Percentiles rank a stretch among this genome's conserved stretches.
Conservation (phyloP, 2,888 invertebrate genomes). For the Macrosiphum euphorbiae region DNA sequence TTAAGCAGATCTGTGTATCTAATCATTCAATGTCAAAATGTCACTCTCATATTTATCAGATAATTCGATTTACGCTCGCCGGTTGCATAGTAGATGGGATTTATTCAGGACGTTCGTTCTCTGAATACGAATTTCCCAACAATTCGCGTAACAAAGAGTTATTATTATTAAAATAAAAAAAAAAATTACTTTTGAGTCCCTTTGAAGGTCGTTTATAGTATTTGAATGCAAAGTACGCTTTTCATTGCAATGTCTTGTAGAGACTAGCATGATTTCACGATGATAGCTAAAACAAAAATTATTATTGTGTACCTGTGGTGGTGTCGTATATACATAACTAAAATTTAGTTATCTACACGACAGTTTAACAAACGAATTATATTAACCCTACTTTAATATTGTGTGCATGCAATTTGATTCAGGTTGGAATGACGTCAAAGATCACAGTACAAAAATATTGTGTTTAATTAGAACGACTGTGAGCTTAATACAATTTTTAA, state of each 20-base stretch:
- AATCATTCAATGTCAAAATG: constrained; percentile 27
- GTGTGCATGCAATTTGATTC: neutral
- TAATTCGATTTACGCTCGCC: constrained; percentile 14
- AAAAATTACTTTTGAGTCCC: neutral
- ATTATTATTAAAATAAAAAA: constrained; percentile 23
- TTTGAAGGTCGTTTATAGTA: constrained; percentile 25
- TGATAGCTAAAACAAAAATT: constrained; percentile 1
- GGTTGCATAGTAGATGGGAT: neutral
- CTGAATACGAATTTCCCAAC: constrained; percentile 8
- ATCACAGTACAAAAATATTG: neutral
- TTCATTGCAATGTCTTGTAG: neutral
- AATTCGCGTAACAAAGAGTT: constrained; percentile 6
- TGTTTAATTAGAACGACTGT: neutral
- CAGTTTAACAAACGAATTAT: neutral
- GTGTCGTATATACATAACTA: neutral
- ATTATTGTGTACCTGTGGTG: neutral
- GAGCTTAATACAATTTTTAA: neutral
- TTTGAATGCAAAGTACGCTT: neutral
- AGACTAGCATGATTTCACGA: neutral
- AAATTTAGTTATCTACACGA: neutral
- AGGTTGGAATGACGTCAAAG: neutral
- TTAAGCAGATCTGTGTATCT: neutral
- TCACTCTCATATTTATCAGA: constrained; percentile 23
- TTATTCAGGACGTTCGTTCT: neutral
- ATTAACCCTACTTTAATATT: neutral